These are phyloP conservation scores for Sigmodon hispidus DNA, from an alignment of 2,113 vertebrate species.

Conservation along the genomic window DNA sequence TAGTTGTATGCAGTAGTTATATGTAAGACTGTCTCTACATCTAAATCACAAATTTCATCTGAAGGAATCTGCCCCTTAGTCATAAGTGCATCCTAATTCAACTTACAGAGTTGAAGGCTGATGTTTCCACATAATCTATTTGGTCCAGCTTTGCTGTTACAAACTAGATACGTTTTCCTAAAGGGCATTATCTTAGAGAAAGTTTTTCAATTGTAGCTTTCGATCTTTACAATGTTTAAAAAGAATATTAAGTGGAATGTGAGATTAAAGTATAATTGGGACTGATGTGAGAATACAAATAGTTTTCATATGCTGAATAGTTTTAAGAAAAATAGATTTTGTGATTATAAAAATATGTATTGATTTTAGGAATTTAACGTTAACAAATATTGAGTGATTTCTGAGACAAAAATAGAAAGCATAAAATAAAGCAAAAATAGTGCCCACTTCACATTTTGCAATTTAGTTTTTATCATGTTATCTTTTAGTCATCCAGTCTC, in stretches of 20 bases:
- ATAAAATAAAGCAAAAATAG: slow-evolving; percentile 35
- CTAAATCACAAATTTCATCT: not conserved
- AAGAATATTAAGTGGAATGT: not conserved
- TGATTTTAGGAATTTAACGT: not conserved
- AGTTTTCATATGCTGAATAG: not conserved
- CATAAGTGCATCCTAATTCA: not conserved
- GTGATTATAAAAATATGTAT: not conserved
- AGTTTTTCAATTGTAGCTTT: not conserved
- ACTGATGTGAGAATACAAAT: not conserved
- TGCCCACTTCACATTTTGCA: not conserved
- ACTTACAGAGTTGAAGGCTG: not conserved
- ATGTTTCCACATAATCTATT: not conserved
- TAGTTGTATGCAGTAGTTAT: not conserved
- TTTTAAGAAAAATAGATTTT: not conserved
- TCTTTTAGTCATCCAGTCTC: not conserved
- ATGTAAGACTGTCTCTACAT: not conserved
- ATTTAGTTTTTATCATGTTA: not conserved
- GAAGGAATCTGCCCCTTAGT: not conserved
- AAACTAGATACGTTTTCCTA: not conserved
- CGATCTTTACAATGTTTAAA: not conserved
- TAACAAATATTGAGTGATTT: slow-evolving; percentile 34
- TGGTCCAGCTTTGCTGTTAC: not conserved
- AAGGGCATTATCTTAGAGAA: not conserved
- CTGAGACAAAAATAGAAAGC: not conserved
- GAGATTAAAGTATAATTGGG: not conserved